A percentile compares a stretch with the other conserved stretches of the same genome.
phyloP scores from a whole-genome alignment of 2,888 invertebrate species.

The Alentia gelatinosa region DNA sequence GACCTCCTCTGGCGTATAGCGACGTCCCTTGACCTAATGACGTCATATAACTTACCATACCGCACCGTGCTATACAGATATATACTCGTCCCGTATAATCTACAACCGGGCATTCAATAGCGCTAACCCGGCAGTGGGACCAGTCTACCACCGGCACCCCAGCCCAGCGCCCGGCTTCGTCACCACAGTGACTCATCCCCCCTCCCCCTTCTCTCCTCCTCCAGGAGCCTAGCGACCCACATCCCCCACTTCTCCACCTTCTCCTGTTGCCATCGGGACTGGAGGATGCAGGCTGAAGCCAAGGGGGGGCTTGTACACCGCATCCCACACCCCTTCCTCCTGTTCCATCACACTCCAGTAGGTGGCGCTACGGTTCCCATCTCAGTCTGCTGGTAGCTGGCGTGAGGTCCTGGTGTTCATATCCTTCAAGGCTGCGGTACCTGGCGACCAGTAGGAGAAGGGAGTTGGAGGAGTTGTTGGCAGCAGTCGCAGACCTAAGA shows the following conservation, averaged over 20 bases:
- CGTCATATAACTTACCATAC: too few relatives aligned
- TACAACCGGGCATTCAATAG: neutral
- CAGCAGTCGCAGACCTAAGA: neutral
- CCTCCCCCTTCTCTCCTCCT: neutral
- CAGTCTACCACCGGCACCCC: neutral
- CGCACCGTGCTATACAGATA: too few relatives aligned
- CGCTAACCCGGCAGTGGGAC: neutral
- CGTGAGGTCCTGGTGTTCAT: neutral
- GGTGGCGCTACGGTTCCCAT: neutral
- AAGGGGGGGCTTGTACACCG: too few relatives aligned
- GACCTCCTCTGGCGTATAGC: too few relatives aligned
- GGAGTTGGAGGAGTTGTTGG: neutral
- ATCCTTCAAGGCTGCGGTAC: neutral
- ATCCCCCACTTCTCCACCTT: neutral
- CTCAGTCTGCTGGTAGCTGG: neutral
- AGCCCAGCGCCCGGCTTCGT: neutral
- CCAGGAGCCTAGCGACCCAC: neutral
- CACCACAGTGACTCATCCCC: neutral
- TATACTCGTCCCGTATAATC: too few relatives aligned
- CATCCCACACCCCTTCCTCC: neutral
- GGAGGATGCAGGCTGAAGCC: neutral
- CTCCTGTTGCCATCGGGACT: neutral
- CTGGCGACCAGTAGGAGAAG: neutral
- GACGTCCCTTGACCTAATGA: too few relatives aligned
- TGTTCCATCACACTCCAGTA: slow-evolving; percentile 12